Evolutionary conservation across 2,113 vertebrate genomes (phyloP), one percentile per base, ranked within the genome.

Genomic region (Oxyruncus cristatus): DNA sequence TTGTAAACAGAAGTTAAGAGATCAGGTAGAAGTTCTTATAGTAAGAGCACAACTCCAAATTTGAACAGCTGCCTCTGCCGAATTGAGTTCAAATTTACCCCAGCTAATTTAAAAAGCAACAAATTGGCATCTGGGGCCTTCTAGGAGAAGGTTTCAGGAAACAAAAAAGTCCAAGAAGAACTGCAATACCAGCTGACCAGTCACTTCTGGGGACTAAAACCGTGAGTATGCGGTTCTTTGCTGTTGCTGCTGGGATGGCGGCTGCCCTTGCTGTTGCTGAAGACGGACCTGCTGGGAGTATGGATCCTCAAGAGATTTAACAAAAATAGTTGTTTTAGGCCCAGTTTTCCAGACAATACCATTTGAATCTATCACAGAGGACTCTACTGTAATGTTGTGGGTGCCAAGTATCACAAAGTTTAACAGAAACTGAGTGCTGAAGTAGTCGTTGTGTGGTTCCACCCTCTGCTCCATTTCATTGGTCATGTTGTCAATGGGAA

Each of bases 391-490:
- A 80, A 99, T 99, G 22, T 97, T 97, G 97, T 99, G 99, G 33
- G 98, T 99, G 47, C 99, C 99, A 75, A 99, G 97, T 79, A 99
- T 97, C 32, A 98, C 97, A 80, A 99, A 99, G 97, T 99, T 99
- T 70, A 99, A 97, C 91, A 99, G 96, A 94, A 99, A 99, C 88
- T 99, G 99, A 61, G 99, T 99, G 98, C 99, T 99, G 98, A 99
- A 99, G 97, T 99, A 99, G 97, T 99, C 99, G 2, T 99, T 99
- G 95, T 99, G 99, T 8, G 99, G 99, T 74, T 99, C 99, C 3
- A 99, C 99, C 30, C 98, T 98, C 98, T 99, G 99, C 93, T 99
- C 99, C 92, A 99, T 99, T 97, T 99, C 99, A 58, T 99, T 99
- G 50, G 98, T 99, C 97, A 98, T 98, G 59, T 85, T 97, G 88